phyloP scores from a whole-genome alignment of 2,113 vertebrate genomes.

The Lophotis ruficrista region DNA sequence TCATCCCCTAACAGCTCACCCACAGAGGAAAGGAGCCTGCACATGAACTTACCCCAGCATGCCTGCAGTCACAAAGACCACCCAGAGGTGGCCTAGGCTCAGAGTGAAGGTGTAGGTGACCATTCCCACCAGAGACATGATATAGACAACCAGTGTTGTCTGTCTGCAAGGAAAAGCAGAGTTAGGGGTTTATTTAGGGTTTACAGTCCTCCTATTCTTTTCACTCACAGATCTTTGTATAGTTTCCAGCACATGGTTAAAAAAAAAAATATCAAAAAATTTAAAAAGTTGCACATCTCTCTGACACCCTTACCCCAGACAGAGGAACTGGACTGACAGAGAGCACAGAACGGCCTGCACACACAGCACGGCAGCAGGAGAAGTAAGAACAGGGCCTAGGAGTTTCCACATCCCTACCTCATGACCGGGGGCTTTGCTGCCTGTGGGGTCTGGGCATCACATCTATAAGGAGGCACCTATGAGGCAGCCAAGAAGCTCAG shows the following conservation, averaged over 20 bases:
- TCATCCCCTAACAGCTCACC: background rate
- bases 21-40: background rate
- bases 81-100: conserved; percentile 85
- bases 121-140: conserved; percentile 89
- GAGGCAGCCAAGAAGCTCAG: background rate
- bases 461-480: background rate
- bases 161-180: conserved; percentile 75
- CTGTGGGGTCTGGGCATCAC: background rate
- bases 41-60: conserved; percentile 83
- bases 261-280: background rate
- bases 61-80: conserved; percentile 91
- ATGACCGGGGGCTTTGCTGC: background rate
- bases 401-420: background rate
- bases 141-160: conserved; percentile 86
- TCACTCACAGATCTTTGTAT: background rate
- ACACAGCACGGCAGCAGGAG: background rate
- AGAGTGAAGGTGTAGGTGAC: conserved; percentile 87
- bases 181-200: background rate
- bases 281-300: background rate
- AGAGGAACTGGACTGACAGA: background rate
- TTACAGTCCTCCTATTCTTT: background rate
- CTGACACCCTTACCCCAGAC: background rate
- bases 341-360: background rate
- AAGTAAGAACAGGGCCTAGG: background rate
- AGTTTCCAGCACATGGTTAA: background rate